A percentile compares a stretch with the other conserved stretches of the same genome.
These are phyloP conservation scores for Hucho hucho DNA, from an alignment of 2,113 vertebrate species.

Conservation along the genomic window DNA sequence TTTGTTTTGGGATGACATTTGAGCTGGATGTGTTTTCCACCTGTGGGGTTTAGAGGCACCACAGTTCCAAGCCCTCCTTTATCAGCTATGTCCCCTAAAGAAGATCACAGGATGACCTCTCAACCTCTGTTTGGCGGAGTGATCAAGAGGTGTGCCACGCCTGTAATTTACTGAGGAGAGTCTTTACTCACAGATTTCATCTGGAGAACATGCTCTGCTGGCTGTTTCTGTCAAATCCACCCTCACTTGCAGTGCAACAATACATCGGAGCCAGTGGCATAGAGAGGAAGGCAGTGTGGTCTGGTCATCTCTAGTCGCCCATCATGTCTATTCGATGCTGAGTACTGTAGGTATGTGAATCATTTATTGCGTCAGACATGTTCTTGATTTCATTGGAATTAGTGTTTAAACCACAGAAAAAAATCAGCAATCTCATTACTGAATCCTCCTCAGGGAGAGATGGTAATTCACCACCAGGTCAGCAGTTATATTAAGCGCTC, in stretches of 20 bases:
- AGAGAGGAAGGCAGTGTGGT: background rate
- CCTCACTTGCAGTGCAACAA: too few species aligned
- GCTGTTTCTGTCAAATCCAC: background rate
- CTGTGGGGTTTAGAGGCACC: slow-evolving; percentile 10
- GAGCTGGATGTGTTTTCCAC: slow-evolving; percentile 40
- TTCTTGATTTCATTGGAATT: background rate
- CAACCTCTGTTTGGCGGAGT: background rate
- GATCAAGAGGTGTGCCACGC: background rate
- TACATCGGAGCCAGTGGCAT: too few species aligned
- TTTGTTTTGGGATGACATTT: slow-evolving; percentile 30
- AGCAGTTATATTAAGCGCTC: too few species aligned
- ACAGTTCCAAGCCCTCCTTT: slow-evolving; percentile 20
- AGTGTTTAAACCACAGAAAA: too few species aligned
- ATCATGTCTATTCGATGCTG: too few species aligned
- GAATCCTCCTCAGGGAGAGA: background rate
- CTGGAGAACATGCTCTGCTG: background rate
- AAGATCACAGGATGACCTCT: background rate
- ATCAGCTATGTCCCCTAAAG: background rate
- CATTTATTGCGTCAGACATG: too few species aligned
- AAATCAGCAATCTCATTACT: background rate
- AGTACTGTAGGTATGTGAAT: too few species aligned
- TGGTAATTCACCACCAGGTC: too few species aligned
- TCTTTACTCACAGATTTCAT: background rate
- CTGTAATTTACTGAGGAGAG: background rate
- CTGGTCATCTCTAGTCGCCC: background rate